Conservation (phyloP, 2,888 invertebrate genomes). For the Andrena bicolor region DNA sequence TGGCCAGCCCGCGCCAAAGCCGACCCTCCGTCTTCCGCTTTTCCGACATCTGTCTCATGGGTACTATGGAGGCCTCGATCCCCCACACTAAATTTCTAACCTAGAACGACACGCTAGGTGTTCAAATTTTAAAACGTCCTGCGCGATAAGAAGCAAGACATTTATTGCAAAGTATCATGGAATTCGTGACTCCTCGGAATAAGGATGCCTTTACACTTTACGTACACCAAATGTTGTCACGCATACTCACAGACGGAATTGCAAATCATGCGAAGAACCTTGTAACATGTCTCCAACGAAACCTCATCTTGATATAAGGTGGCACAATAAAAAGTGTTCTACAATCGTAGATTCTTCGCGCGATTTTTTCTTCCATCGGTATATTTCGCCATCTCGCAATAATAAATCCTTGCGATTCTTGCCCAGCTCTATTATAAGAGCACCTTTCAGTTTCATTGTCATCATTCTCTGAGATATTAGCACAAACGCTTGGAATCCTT, state of each 20-base stretch:
- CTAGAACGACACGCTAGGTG: not conserved
- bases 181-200: conserved; percentile 68
- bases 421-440: conserved; percentile 41
- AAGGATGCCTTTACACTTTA: conserved; percentile 60
- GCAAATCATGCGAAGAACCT: conserved; percentile 43
- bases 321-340: not conserved
- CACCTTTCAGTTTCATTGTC: conserved; percentile 37
- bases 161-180: not conserved
- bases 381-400: conserved; percentile 33
- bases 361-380: conserved; percentile 54
- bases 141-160: conserved; percentile 3
- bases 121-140: not conserved
- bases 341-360: conserved; percentile 38
- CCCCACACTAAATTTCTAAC: conserved; percentile 16
- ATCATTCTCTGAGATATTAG: conserved; percentile 25
- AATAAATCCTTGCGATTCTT: conserved; percentile 60
- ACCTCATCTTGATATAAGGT: not conserved
- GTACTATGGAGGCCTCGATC: too few species aligned
- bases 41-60: too few species aligned
- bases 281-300: not conserved
- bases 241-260: conserved; percentile 43
- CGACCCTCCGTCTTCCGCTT: too few species aligned
- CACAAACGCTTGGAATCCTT: conserved; percentile 43
- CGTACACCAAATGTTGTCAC: conserved; percentile 69
- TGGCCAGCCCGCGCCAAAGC: too few species aligned